A percentile compares a stretch with the other conserved stretches of the same genome.
Evolutionary conservation across 2,113 vertebrate species (phyloP).

Genomic region (Malurus alboscapulatus): DNA sequence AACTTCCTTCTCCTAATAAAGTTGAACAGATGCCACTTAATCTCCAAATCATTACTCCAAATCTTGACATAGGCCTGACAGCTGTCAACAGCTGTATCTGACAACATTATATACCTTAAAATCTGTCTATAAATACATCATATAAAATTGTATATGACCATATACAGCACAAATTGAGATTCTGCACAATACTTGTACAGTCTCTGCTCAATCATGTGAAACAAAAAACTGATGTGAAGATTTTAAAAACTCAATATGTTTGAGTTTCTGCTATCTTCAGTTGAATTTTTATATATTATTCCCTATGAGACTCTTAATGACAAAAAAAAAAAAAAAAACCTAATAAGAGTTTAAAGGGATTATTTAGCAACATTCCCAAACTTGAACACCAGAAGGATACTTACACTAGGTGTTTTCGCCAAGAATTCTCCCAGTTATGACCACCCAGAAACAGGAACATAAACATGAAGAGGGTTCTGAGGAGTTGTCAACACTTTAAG

Average conservation of each 20-base stretch:
- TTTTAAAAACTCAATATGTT: background rate
- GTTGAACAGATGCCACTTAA: background rate
- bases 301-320: background rate
- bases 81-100: background rate
- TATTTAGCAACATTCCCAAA: background rate
- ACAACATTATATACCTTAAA: background rate
- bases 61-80: background rate
- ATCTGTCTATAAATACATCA: background rate
- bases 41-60: background rate
- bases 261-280: background rate
- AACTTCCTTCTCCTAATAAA: background rate
- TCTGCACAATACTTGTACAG: background rate
- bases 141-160: background rate
- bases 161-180: background rate
- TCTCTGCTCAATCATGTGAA: background rate
- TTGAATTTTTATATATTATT: background rate
- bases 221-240: background rate
- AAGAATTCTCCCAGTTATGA: background rate
- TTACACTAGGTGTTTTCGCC: background rate
- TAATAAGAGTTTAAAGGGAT: background rate
- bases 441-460: background rate
- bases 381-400: background rate
- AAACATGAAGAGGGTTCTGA: background rate
- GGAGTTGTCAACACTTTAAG: background rate
- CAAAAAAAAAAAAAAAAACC: background rate